phyloP scores from a whole-genome alignment of 2,888 invertebrate genomes.

The Syrista parreyssii region DNA sequence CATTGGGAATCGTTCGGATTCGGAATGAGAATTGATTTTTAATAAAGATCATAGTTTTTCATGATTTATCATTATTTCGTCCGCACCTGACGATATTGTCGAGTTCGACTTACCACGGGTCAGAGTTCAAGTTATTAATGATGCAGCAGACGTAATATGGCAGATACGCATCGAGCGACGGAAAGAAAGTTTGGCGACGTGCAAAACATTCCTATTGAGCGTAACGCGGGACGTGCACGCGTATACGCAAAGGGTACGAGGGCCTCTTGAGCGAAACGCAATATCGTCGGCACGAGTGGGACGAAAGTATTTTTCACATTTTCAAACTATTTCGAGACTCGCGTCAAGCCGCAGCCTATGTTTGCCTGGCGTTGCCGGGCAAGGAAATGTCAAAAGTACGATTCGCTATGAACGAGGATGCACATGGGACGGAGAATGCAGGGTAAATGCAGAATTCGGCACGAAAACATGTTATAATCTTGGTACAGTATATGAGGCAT shows the following conservation, averaged over 20 bases:
- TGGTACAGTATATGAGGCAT: neutral
- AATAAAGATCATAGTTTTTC: too few species aligned
- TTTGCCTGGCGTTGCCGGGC: neutral
- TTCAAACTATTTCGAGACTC: conserved; percentile 43
- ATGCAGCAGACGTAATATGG: neutral
- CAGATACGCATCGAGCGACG: neutral
- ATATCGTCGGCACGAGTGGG: conserved; percentile 41
- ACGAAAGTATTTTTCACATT: conserved; percentile 46
- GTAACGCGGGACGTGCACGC: neutral
- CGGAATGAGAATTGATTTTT: neutral
- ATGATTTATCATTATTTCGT: neutral
- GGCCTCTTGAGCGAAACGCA: conserved; percentile 35
- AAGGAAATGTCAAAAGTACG: neutral
- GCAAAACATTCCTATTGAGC: neutral
- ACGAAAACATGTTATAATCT: neutral
- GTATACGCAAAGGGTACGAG: neutral
- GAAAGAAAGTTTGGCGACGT: neutral
- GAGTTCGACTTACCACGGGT: neutral
- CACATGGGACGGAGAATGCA: neutral
- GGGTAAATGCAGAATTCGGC: neutral
- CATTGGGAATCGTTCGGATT: neutral
- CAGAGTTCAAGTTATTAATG: neutral
- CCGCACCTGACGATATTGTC: neutral
- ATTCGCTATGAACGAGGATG: neutral
- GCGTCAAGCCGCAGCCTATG: neutral